phyloP scores from a whole-genome alignment of 2,797 vertebrate species.

The Odontamblyopus lacepedii region DNA sequence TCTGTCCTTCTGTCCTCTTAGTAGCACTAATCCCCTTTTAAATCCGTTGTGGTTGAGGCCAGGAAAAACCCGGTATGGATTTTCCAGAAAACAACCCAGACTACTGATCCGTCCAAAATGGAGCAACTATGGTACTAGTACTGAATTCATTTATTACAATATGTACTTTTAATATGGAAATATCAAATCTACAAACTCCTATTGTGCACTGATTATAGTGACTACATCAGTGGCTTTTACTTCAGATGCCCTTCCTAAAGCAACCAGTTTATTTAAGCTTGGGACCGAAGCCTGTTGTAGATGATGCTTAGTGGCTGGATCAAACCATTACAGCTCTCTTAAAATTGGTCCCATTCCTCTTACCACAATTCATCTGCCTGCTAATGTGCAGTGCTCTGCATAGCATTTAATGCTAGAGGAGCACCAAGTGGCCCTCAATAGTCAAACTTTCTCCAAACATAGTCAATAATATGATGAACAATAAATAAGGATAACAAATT shows the following conservation, averaged over 20 bases:
- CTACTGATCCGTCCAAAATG: slow-evolving; percentile 24
- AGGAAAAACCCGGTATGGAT: slow-evolving; percentile 52
- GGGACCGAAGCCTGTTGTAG: background rate
- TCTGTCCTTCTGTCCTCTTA: slow-evolving; percentile 55
- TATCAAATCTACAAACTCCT: no score
- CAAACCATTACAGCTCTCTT: background rate
- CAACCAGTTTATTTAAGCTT: background rate
- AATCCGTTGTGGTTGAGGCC: slow-evolving; percentile 55
- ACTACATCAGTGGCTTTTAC: background rate
- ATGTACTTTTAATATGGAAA: background rate
- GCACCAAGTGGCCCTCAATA: background rate
- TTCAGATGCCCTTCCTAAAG: background rate
- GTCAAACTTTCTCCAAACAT: background rate
- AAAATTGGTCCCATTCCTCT: background rate
- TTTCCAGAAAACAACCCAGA: slow-evolving; percentile 32
- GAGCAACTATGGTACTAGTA: slow-evolving; percentile 24
- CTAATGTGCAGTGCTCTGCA: background rate
- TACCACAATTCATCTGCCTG: background rate
- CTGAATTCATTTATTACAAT: slow-evolving; percentile 36
- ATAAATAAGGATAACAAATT: background rate
- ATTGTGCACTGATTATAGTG: background rate
- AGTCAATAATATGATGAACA: background rate
- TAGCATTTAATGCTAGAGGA: background rate
- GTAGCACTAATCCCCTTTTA: slow-evolving; percentile 69
- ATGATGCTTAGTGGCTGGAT: background rate